Evolutionary conservation across 2,113 vertebrate species (phyloP).

Genomic region (Pao palembangensis): DNA sequence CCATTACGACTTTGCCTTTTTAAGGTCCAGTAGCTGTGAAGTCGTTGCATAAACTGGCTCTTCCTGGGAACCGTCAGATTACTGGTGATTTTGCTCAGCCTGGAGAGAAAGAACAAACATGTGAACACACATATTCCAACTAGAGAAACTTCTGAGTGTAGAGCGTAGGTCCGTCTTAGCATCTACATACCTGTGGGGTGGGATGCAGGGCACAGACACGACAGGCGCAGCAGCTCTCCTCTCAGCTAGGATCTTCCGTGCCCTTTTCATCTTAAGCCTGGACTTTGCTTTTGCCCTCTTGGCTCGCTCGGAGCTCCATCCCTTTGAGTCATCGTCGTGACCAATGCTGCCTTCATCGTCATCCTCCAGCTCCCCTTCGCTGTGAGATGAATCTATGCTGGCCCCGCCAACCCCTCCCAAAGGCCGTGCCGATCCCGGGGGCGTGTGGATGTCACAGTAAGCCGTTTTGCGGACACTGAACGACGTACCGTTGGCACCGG

Average conservation of each 20-base stretch:
- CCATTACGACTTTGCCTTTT: constrained; percentile 97
- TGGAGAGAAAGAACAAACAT: constrained; percentile 48
- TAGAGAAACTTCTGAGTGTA: too few relatives aligned
- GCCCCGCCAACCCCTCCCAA: constrained; percentile 69
- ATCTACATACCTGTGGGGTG: constrained; percentile 85
- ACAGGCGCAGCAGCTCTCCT: constrained; percentile 93
- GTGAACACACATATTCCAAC: neutral
- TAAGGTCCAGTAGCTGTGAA: constrained; percentile 98
- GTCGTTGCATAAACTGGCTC: constrained; percentile 98
- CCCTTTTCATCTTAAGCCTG: constrained; percentile 97
- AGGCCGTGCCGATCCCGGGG: constrained; percentile 84
- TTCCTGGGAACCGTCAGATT: constrained; percentile 95
- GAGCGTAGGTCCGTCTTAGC: too few relatives aligned
- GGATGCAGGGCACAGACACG: constrained; percentile 96
- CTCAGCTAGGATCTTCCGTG: constrained; percentile 93
- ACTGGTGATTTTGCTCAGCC: constrained; percentile 96
- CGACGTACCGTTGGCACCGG: constrained; percentile 92
- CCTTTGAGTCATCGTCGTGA: constrained; percentile 91
- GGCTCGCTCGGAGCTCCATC: constrained; percentile 94
- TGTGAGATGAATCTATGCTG: constrained; percentile 83
- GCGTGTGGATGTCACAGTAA: constrained; percentile 98
- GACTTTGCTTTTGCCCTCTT: constrained; percentile 98
- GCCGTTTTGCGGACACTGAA: constrained; percentile 97
- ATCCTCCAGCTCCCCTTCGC: constrained; percentile 90
- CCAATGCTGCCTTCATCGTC: constrained; percentile 90